Evolutionary conservation across 1,140 invertebrate genomes (phyloP), one percentile per base, ranked within the genome.

Genomic region (Hydropsyche tenuis): DNA sequence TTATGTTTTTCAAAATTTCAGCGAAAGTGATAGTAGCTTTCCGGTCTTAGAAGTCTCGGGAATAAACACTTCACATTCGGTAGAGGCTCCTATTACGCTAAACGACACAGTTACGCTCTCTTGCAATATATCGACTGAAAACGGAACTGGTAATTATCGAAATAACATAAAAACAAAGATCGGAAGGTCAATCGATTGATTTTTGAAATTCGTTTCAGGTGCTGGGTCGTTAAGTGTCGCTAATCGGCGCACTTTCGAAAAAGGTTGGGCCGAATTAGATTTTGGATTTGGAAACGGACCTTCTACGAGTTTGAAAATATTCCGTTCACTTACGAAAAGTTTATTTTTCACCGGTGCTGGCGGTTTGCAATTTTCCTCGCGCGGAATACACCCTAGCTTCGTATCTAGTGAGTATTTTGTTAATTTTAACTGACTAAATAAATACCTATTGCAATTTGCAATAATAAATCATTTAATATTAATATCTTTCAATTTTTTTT

Each of bases 51-150:
- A 98, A 87, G 90, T 98, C 5, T 95, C 91, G 69, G 93, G 93
- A 20, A 96, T 98, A 92, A 92, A 91, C 27, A 92, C 98, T 79
- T 89, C 90, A 30, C 96, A 98, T 81, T 96, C 95, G 0, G 94
- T 98, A 56, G 96, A 99, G 84, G 92, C 94, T 53, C 96, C 96
- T 0, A 85, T 98, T 9, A 97, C 94, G 0, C 80, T 90, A 62
- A 91, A 90, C 78, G 93, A 98, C 79, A 96, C 93, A 7, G 88
- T 92, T 60, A 91, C 90, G 0, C 83, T 96, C 76, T 90, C 92
- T 45, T 94, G 94, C 63, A 90, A 92, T 78, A 84, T 98, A 30
- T 89, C 89, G 27, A 92, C 93, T 5, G 91, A 94, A 75, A 97
- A 98, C 88, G 96, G 96, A 16, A 93, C 90, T 75, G 92, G 92